A percentile compares a stretch with the other conserved stretches of the same genome.
These are phyloP conservation scores for Drosophila auraria DNA, from an alignment of 1,140 invertebrate species.

Conservation along the genomic window DNA sequence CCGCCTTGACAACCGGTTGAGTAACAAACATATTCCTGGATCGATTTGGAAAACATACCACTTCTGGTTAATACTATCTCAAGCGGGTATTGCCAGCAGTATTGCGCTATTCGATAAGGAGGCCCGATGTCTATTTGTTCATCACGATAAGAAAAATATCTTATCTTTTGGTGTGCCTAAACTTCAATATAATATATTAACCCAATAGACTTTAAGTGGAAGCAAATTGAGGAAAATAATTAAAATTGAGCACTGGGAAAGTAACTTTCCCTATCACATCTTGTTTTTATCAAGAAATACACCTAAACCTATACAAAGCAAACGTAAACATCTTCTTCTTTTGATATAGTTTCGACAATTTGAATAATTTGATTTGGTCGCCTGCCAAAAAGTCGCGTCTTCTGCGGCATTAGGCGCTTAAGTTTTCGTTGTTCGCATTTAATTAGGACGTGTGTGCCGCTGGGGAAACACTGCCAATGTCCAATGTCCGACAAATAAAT, in stretches of 20 bases:
- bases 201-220: not conserved
- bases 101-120: constrained; percentile 9
- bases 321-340: constrained; percentile 2
- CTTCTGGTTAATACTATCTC: not conserved
- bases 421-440: constrained; percentile 55
- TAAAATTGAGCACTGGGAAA: fast-evolving
- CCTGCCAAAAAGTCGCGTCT: constrained; percentile 64
- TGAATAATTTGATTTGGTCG: constrained; percentile 71
- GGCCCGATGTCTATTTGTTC: not conserved
- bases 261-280: not conserved
- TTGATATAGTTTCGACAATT: constrained; percentile 36
- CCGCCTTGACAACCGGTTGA: constrained; percentile 41
- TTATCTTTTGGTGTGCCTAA: constrained; percentile 1
- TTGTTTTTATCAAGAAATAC: not conserved
- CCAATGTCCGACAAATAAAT: constrained; percentile 22
- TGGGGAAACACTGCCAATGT: constrained; percentile 26
- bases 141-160: constrained; percentile 15
- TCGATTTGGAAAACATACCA: constrained; percentile 19
- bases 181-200: not conserved
- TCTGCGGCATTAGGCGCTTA: constrained; percentile 41
- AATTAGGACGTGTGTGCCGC: constrained; percentile 59
- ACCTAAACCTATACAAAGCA: not conserved
- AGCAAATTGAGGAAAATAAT: not conserved
- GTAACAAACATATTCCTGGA: constrained; percentile 35
- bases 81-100: not conserved